Conservation (phyloP, 2,113 vertebrate species). For the Strigops habroptila region DNA sequence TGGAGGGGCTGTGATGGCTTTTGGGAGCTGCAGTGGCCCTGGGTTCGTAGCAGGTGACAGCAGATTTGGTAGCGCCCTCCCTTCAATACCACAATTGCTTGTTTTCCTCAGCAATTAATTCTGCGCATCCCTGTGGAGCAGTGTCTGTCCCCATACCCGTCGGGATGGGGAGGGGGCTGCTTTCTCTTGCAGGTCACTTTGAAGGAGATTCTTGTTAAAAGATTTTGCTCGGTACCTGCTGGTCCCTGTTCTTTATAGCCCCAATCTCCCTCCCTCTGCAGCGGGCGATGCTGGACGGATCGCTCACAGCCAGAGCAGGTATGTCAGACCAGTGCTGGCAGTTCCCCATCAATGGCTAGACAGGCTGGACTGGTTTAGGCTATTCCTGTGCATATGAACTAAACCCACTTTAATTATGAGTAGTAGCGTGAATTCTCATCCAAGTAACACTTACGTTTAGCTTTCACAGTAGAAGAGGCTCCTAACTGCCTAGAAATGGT, state of each 20-base stretch:
- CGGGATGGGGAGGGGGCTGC: background rate
- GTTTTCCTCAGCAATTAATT: background rate
- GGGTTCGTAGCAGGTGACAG: background rate
- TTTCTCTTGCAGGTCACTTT: background rate
- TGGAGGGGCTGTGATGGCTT: background rate
- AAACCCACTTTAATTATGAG: background rate
- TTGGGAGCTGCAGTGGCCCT: background rate
- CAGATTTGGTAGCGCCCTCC: background rate
- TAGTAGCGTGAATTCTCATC: background rate
- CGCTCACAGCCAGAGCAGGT: rapidly evolving
- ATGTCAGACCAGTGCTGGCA: background rate
- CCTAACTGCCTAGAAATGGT: background rate
- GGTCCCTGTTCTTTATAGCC: background rate
- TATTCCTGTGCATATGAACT: background rate
- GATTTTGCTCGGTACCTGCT: background rate
- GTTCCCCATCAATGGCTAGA: background rate
- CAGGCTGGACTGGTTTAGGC: background rate
- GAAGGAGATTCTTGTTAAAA: background rate
- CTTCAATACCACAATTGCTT: background rate
- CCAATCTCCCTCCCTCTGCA: background rate
- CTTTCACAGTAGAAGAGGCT: background rate
- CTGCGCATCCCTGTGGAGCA: background rate
- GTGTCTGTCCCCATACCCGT: rapidly evolving
- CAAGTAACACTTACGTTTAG: background rate
- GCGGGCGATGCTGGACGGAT: rapidly evolving